A percentile compares a stretch with the other conserved stretches of the same genome.
These are phyloP conservation scores for Dascillus cervinus DNA, from an alignment of 2,888 invertebrate genomes.

Conservation along the genomic window DNA sequence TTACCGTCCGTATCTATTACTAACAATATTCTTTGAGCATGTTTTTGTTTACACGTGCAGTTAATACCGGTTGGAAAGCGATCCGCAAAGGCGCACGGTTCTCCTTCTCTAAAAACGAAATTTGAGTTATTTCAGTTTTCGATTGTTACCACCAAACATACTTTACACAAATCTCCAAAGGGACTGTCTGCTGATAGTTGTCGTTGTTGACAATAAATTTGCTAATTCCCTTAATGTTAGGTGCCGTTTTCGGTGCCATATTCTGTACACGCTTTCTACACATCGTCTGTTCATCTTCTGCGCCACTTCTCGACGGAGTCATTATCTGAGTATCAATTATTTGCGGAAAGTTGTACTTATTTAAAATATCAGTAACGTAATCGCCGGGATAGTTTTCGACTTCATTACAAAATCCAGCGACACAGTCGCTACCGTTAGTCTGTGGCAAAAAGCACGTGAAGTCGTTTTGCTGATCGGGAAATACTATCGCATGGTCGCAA, in stretches of 20 bases:
- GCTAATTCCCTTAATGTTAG: too few relatives aligned
- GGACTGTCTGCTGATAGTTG: conserved; percentile 9
- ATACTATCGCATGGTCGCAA: neutral
- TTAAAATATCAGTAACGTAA: neutral
- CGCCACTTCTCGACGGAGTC: too few relatives aligned
- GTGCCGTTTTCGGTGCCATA: too few relatives aligned
- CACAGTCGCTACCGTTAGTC: neutral
- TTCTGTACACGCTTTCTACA: too few relatives aligned
- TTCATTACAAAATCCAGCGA: neutral
- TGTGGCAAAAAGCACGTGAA: neutral
- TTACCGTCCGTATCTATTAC: conserved; percentile 15
- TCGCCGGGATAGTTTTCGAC: neutral
- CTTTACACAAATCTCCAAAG: conserved; percentile 13
- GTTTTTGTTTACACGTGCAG: conserved; percentile 20
- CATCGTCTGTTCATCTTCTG: too few relatives aligned
- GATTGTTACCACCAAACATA: conserved; percentile 1
- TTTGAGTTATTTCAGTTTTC: too few relatives aligned
- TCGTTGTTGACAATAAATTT: conserved; percentile 12
- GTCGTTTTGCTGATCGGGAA: neutral
- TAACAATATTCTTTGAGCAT: conserved; percentile 17
- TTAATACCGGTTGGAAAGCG: conserved; percentile 15
- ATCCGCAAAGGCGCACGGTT: conserved; percentile 11
- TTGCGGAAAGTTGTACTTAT: too few relatives aligned
- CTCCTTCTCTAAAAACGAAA: conserved; percentile 7
- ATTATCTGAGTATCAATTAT: too few relatives aligned